Base-by-base conservation (phyloP, 2,888 invertebrate species). In the Chrysomela aeneicollis region DNA sequence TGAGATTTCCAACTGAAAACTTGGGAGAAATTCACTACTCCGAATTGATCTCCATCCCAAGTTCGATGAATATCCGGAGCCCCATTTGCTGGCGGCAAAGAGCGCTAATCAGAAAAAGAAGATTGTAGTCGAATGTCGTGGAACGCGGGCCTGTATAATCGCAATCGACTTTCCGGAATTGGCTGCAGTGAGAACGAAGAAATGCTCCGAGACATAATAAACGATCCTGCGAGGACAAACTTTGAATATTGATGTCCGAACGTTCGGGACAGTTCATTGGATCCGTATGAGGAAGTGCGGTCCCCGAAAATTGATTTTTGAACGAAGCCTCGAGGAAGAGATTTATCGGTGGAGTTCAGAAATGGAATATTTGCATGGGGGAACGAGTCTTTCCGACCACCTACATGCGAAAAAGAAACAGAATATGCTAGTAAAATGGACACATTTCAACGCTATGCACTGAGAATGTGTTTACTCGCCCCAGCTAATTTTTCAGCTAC, bases 171-270 rank as follows among this genome's bases (percentile, higher is more conserved):
- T 69, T 69, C 71, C 74, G 71, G 75, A 78, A 76, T 77, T 75
- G 74, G 75, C 70, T 75, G 74, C 72, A 75, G 72, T 73, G 73
- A 72, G 68, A 75, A 71, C 73, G 71, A 72, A 69, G 72, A 72
- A 72, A 73, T 74, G 73, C 71, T 74, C 72, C 71, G 73, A 76
- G 78, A 77, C 77, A 74, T 81, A 81, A 82, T 80, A 82, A 81
- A 82, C 80, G 81, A 80, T 81, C 78, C 75, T 72, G 72, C 71
- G 70, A 74, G 75, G 78, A 81, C 81, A 77, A 78, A 79, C 78
- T 80, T 80, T 80, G 82, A 81, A 81, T 82, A 81, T 81, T 81
- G 81, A 82, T 82, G 81, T 76, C 74, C 76, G 73, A 76, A 77
- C 75, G 77, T 75, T 77, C 77, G 66, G 74, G 74, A 75, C 77